Evolutionary conservation across 2,888 invertebrate genomes (phyloP).

Genomic region (Meganola albula): DNA sequence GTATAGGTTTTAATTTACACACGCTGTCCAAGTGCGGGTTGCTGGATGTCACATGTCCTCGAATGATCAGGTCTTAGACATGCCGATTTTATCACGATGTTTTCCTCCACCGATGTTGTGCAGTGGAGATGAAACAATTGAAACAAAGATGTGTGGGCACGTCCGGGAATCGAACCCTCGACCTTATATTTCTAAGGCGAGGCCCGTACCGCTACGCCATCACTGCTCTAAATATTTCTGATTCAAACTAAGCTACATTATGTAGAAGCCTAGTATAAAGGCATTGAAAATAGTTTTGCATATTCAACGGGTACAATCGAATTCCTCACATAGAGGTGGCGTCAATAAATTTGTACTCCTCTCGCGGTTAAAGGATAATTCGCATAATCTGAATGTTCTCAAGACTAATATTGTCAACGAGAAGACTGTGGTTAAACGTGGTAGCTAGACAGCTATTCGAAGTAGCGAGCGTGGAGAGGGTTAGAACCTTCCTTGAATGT

Average conservation of each 20-base stretch:
- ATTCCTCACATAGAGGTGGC: slow-evolving; percentile 38
- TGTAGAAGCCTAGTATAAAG: neutral
- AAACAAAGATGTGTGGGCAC: too few relatives aligned
- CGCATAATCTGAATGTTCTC: slow-evolving; percentile 56
- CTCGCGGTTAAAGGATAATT: slow-evolving; percentile 47
- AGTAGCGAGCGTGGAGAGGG: slow-evolving; percentile 27
- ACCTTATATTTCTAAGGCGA: too few relatives aligned
- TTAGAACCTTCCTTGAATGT: too few relatives aligned
- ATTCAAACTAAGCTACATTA: neutral
- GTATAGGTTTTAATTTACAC: too few relatives aligned
- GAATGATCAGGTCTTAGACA: too few relatives aligned
- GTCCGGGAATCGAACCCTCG: too few relatives aligned
- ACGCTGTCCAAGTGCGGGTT: too few relatives aligned
- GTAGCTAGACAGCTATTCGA: slow-evolving; percentile 49
- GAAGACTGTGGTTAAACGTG: slow-evolving; percentile 40
- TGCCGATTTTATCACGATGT: too few relatives aligned
- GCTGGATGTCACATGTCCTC: too few relatives aligned
- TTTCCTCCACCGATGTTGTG: too few relatives aligned
- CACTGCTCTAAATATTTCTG: neutral
- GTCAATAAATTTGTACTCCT: slow-evolving; percentile 53
- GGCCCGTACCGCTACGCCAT: too few relatives aligned
- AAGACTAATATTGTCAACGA: slow-evolving; percentile 50
- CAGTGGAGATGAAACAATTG: too few relatives aligned
- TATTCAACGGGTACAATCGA: slow-evolving; percentile 20
- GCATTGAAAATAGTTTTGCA: slow-evolving; percentile 19